Evolutionary conservation across 2,888 invertebrate species (phyloP), one percentile per base, ranked within the genome.

Genomic region (Congeria kusceri): DNA sequence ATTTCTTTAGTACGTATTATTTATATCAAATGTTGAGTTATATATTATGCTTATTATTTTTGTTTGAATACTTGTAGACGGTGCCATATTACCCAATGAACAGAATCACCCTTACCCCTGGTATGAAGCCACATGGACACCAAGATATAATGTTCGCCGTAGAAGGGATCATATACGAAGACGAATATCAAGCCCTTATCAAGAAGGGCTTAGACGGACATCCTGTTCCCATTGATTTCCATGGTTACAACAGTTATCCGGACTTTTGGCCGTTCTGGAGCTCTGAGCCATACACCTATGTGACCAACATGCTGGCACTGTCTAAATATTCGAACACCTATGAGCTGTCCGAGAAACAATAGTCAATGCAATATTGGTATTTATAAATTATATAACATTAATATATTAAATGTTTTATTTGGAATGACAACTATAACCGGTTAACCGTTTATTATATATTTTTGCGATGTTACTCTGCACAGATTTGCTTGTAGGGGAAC

Each of bases 231-330:
- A 72, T 74, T 18, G 74, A 69, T 28, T 90, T 90, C 62, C 70
- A 70, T 18, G 87, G 88, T 25, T 90, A 75, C 80, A 90, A 90
- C 69, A 72, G 49, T 25, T 80, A 81, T 15, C 61, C 53, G 18
- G 47, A 29, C 15, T 84, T 69, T 53, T 90, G 87, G 57, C 88
- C 88, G 1, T 87, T 88, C 56, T 90, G 88, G 89, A 81, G 78
- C 9, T 88, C 88, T 0, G 84, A 83, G 5, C 69, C 88, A 1
- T 89, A 88, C 57, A 90, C 89, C 0, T 89, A 90, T 63, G 79
- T 85, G 15, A 85, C 81, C 0, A 77, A 85, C 0, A 73, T 89
- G 69, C 61, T 89, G 29, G 89, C 87, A 0, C 62, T 90, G 32
- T 74, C 86, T 0, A 85, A 84, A 18, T 85, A 59, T 90, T 89